Percentiles rank a stretch among this genome's conserved stretches.
Evolutionary conservation across 2,888 invertebrate genomes (phyloP).

Genomic region (Eutolmus rufibarbis): DNA sequence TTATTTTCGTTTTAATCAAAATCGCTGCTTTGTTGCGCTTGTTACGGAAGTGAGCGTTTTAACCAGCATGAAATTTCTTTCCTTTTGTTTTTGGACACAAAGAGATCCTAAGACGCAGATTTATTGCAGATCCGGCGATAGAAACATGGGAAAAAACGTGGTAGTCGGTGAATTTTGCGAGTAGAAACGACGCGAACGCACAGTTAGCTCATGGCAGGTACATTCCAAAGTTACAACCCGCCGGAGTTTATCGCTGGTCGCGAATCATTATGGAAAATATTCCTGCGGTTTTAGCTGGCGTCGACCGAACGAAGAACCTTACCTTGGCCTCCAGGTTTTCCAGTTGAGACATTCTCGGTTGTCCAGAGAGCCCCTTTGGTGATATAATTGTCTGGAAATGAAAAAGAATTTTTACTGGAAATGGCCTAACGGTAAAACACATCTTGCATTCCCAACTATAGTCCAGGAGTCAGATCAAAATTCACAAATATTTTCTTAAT

Average conservation of each 20-base stretch:
- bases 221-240: not conserved
- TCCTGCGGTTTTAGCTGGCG: not conserved
- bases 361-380: conserved; percentile 52
- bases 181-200: not conserved
- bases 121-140: not conserved
- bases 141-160: not conserved
- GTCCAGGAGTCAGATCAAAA: not conserved
- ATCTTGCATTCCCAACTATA: not conserved
- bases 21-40: not conserved
- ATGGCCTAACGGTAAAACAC: not conserved
- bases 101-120: not conserved
- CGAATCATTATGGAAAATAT: conserved; percentile 9
- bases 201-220: not conserved
- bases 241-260: not conserved
- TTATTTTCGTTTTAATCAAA: not conserved
- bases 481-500: not conserved
- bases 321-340: conserved; percentile 75
- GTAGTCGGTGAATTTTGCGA: not conserved
- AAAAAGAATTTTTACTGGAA: conserved; percentile 38
- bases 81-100: conserved; percentile 3
- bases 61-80: not conserved
- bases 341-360: conserved; percentile 69
- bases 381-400: conserved; percentile 56
- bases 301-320: conserved; percentile 49
- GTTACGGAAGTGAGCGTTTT: not conserved